Evolutionary conservation across 2,888 invertebrate species (phyloP).

Genomic region (Caenorhabditis drosophilae): DNA sequence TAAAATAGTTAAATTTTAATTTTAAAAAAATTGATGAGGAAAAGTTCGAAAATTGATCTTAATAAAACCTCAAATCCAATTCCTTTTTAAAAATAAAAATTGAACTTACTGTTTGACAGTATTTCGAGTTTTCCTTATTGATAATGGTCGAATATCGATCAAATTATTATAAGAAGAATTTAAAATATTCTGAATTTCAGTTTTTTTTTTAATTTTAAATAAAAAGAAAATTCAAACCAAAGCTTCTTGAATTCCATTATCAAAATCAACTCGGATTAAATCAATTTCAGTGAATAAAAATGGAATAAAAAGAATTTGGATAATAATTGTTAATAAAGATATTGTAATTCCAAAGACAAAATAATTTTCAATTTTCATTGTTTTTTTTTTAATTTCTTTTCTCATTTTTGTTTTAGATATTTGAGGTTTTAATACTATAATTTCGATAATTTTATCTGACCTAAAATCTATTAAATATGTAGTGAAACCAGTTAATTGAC

Average conservation of each 20-base stretch:
- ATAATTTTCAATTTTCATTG: slow-evolving; percentile 30
- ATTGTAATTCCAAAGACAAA: slow-evolving; percentile 23
- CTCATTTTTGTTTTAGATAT: too few species aligned
- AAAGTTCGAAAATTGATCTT: too few species aligned
- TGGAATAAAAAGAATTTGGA: slow-evolving; percentile 25
- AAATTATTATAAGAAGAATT: slow-evolving; percentile 6
- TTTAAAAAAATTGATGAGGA: background rate
- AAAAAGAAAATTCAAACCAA: slow-evolving; percentile 6
- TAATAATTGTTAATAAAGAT: slow-evolving; percentile 16
- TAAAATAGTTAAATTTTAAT: slow-evolving; percentile 6
- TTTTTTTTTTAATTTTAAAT: background rate
- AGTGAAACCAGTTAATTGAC: too few species aligned
- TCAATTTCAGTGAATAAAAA: slow-evolving; percentile 38
- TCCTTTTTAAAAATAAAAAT: background rate
- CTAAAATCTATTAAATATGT: too few species aligned
- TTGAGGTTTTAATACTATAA: too few species aligned
- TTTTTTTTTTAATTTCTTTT: too few species aligned
- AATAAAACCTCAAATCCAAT: too few species aligned
- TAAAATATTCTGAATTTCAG: background rate
- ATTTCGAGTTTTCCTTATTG: slow-evolving; percentile 16
- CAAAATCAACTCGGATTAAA: slow-evolving; percentile 26
- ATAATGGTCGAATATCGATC: slow-evolving; percentile 8
- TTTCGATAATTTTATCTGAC: too few species aligned
- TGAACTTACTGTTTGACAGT: slow-evolving; percentile 18
- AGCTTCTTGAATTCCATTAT: slow-evolving; percentile 19